Evolutionary conservation across 37 sponge, comb jelly and placozoan species (phyloP).

Genomic region (Axinella damicornis): DNA sequence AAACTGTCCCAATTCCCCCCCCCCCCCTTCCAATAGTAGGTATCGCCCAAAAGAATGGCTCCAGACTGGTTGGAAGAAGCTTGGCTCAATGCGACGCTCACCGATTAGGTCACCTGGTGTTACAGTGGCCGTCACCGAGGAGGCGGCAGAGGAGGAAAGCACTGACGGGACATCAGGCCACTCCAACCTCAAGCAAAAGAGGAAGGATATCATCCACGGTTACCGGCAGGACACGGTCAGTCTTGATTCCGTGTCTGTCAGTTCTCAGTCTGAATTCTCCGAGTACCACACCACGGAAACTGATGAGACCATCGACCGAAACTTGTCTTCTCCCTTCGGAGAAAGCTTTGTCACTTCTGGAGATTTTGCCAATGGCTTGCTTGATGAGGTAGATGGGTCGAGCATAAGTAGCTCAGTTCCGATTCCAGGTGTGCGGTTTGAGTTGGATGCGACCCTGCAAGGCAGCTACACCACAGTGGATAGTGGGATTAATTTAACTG

Average conservation of each 20-base stretch:
- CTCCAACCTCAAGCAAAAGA: background rate
- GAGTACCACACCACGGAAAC: background rate
- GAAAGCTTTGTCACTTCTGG: background rate
- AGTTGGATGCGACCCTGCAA: no score
- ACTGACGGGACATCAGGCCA: background rate
- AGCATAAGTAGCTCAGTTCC: background rate
- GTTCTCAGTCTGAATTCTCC: constrained; percentile 40
- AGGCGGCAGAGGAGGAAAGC: background rate
- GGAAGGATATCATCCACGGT: background rate
- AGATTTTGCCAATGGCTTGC: no score
- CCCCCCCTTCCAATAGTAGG: no score
- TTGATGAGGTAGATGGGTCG: background rate
- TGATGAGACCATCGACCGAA: background rate
- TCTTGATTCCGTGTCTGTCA: constrained; percentile 38
- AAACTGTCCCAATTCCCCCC: no score
- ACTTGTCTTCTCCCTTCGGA: background rate
- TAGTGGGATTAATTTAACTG: no score
- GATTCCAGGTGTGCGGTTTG: no score
- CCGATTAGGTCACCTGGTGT: no score
- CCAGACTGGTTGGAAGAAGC: background rate
- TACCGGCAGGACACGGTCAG: constrained; percentile 16
- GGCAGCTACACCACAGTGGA: no score
- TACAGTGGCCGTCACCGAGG: background rate
- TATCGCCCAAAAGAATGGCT: no score
- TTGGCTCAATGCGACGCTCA: constrained; percentile 9